Percentiles rank a stretch among this genome's conserved stretches.
phyloP scores from a whole-genome alignment of 1,140 invertebrate species.

The Lanistes nyassanus region DNA sequence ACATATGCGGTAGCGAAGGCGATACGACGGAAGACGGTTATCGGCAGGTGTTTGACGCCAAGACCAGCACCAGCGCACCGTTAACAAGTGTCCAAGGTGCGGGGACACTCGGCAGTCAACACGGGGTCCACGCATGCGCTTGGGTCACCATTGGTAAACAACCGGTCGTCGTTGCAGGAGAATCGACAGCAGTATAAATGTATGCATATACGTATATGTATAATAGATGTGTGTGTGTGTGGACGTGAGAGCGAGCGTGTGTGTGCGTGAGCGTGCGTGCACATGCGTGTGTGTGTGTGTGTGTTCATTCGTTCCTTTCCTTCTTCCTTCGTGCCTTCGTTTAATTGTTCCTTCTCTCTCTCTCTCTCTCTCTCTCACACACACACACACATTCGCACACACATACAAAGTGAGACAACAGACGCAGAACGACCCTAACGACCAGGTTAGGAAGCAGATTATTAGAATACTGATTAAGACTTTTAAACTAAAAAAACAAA shows the following conservation, averaged over 20 bases:
- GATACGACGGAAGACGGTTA: too few species aligned
- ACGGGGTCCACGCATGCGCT: too few species aligned
- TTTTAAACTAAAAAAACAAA: too few species aligned
- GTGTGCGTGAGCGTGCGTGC: constrained; percentile 8
- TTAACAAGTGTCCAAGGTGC: neutral
- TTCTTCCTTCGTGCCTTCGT: neutral
- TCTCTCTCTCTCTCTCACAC: neutral
- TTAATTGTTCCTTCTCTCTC: constrained; percentile 3
- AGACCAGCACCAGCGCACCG: too few species aligned
- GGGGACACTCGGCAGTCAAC: neutral
- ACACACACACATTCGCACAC: neutral
- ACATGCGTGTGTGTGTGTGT: neutral
- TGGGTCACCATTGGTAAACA: too few species aligned
- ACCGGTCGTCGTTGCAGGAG: neutral
- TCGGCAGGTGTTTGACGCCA: too few species aligned
- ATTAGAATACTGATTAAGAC: too few species aligned
- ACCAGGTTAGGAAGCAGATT: too few species aligned
- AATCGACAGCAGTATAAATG: neutral
- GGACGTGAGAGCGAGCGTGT: constrained; percentile 1
- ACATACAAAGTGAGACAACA: too few species aligned
- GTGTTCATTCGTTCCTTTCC: neutral
- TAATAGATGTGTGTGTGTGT: constrained; percentile 2
- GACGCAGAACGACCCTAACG: too few species aligned
- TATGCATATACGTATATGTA: constrained; percentile 6
- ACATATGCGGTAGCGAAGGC: too few species aligned